Conservation (phyloP, 2,113 vertebrate genomes). For the Stegastes partitus region DNA sequence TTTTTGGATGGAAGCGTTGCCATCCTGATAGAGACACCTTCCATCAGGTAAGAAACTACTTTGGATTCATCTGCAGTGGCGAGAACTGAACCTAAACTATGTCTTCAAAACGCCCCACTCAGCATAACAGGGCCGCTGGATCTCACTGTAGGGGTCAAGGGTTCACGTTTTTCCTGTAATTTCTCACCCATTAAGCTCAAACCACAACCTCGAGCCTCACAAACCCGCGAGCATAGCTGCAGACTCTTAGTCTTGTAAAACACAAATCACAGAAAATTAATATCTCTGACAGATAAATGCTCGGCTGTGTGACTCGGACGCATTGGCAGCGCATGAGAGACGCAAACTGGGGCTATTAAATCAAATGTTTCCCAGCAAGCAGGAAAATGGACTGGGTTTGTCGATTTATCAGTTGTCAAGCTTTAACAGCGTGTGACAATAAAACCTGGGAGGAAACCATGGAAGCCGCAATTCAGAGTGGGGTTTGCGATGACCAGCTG, state of each 20-base stretch:
- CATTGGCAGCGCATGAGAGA: not conserved
- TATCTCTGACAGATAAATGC: not conserved
- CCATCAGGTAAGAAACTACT: too few relatives aligned
- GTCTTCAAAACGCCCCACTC: too few relatives aligned
- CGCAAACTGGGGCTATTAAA: not conserved
- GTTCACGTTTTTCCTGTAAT: too few relatives aligned
- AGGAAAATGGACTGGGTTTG: conserved; percentile 11
- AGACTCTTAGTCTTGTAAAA: not conserved
- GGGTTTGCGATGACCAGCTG: conserved; percentile 61
- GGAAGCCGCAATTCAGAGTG: conserved; percentile 24
- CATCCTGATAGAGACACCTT: too few relatives aligned
- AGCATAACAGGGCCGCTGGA: too few relatives aligned
- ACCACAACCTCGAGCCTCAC: not conserved
- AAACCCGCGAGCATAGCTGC: not conserved
- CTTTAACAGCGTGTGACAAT: conserved; percentile 27
- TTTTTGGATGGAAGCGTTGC: too few relatives aligned
- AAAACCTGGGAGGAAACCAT: conserved; percentile 27
- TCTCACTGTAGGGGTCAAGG: too few relatives aligned
- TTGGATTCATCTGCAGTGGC: too few relatives aligned
- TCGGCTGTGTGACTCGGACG: not conserved
- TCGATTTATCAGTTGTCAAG: conserved; percentile 9
- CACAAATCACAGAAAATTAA: not conserved
- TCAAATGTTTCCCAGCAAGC: conserved; percentile 10
- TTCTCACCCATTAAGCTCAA: too few relatives aligned
- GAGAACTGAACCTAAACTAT: too few relatives aligned